Base-by-base conservation (phyloP, 2,797 vertebrate species). In the Austrolebias charrua region DNA sequence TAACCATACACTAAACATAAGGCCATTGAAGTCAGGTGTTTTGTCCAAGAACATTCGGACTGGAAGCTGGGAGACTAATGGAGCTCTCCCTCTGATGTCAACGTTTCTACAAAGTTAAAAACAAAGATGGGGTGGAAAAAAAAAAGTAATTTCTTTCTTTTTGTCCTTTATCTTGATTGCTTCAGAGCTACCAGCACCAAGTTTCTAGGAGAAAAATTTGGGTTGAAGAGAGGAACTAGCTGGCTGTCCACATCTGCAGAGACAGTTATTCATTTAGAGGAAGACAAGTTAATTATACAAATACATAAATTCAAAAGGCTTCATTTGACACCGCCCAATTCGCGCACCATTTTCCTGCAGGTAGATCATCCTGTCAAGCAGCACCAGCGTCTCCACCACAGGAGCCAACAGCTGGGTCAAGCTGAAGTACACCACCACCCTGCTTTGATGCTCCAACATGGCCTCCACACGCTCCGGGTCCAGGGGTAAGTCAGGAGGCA, bases 301-400 rank as follows among this genome's bases (percentile, higher is more conserved):
- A 19, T 18, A 1, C 15, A 1, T 4, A 13, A 0, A 3, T 16
- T n/a, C 28, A 43, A 4, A 49, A 16, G 40, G 19, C 20, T 31
- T 0, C 5, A 24, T 10, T 47, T 42, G 11, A 43, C n/a, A 4
- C 10, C 5, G 24, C 9, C 6, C 5, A 18, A 24, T 4, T 19
- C 0, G 8, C 92, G 84, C 68, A 96, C 97, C 95, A 71, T 90
- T 92, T 79, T 98, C 96, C 76, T 95, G 93, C 60, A 98, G 90
- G 86, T 92, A 98, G 40, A 98, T 92, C 71, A 96, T 90, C 55
- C 96, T 82, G 80, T 98, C 97, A 12, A 98, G 88, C 57, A 99
- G 93, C 74, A 99, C 91, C 71, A 99, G 90, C 0, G 93, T 96
- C 90, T 99, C 97, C 77, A 96, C 94, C 1, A 92, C 85, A 0